phyloP scores from a whole-genome alignment of 2,797 vertebrate species.

The Scyliorhinus canicula region DNA sequence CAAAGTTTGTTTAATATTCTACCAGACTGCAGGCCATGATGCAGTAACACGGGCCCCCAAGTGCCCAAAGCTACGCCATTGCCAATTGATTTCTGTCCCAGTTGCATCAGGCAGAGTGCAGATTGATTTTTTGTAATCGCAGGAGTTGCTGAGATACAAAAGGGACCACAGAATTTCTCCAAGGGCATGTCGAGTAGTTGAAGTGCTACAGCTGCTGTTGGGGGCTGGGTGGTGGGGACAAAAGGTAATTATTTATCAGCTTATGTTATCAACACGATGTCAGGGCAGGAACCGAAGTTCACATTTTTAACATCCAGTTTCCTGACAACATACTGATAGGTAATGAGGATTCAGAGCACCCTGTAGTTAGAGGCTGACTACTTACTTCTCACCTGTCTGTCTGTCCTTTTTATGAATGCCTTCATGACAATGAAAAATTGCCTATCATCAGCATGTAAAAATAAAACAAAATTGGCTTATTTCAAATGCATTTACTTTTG shows the following conservation, averaged over 20 bases:
- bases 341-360: slow-evolving; percentile 6
- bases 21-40: slow-evolving; percentile 7
- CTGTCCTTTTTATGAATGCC: slow-evolving; percentile 18
- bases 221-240: slow-evolving; percentile 37
- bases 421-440: slow-evolving; percentile 34
- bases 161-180: slow-evolving; percentile 20
- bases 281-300: slow-evolving; percentile 41
- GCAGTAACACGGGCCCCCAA: background rate
- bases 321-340: slow-evolving; percentile 31
- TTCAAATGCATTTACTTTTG: slow-evolving; percentile 14
- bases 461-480: background rate
- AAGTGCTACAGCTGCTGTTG: slow-evolving; percentile 42
- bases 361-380: slow-evolving; percentile 10
- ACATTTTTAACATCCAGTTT: background rate
- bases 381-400: slow-evolving; percentile 14
- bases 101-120: slow-evolving; percentile 15
- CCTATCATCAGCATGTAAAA: slow-evolving; percentile 10
- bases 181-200: slow-evolving; percentile 22
- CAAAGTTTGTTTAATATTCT: background rate
- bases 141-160: background rate
- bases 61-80: background rate
- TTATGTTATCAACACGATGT: slow-evolving; percentile 44
- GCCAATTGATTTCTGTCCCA: slow-evolving; percentile 19
- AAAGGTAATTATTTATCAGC: slow-evolving; percentile 45
- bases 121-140: slow-evolving; percentile 32